These are phyloP conservation scores for Artibeus lituratus DNA, from an alignment of 2,797 vertebrate species.

Conservation along the genomic window DNA sequence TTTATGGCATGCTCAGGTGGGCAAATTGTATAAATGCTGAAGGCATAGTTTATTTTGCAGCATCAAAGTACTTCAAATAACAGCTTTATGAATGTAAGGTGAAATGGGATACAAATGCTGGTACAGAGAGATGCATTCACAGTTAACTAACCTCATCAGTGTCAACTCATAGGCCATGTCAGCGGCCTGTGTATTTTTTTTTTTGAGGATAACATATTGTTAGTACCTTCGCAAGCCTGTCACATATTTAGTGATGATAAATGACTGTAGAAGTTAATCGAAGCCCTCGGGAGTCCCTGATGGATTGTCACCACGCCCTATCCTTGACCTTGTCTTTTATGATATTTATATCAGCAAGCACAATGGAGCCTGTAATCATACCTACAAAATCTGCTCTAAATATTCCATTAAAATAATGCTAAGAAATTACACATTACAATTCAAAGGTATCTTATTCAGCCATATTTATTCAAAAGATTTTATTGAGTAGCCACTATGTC, in stretches of 20 bases:
- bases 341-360: conserved; percentile 42
- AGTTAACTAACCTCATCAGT: conserved; percentile 15
- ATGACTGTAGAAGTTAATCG: conserved; percentile 58
- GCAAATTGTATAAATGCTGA: neutral
- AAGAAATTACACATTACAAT: conserved; percentile 41
- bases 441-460: neutral
- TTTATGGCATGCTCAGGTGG: neutral
- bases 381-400: conserved; percentile 36
- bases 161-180: conserved; percentile 44
- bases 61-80: conserved; percentile 9
- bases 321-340: conserved; percentile 54
- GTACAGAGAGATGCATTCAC: conserved; percentile 25
- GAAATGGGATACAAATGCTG: conserved; percentile 29
- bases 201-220: conserved; percentile 23
- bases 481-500: neutral
- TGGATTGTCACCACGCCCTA: conserved; percentile 30
- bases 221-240: conserved; percentile 23
- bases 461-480: neutral
- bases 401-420: conserved; percentile 8
- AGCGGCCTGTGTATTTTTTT: conserved; percentile 35
- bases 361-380: conserved; percentile 5
- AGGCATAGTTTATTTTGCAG: conserved; percentile 39
- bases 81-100: neutral
- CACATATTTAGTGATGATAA: conserved; percentile 55
- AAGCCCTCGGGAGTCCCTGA: conserved; percentile 34